phyloP scores from a whole-genome alignment of 2,797 vertebrate genomes.

The Synanceia verrucosa region DNA sequence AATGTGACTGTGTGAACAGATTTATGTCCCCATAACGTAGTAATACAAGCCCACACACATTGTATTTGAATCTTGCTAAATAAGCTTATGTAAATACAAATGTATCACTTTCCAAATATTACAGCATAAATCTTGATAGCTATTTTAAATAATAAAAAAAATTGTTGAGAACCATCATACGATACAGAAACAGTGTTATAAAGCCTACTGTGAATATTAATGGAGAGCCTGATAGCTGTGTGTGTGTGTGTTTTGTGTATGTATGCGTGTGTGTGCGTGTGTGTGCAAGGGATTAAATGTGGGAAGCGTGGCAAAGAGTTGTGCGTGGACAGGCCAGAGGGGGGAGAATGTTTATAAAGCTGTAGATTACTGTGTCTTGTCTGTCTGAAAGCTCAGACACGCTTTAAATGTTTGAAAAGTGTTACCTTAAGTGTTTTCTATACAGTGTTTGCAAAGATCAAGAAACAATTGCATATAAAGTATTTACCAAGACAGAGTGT shows the following conservation, averaged over 20 bases:
- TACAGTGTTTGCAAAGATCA: conserved; percentile 88
- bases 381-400: conserved; percentile 79
- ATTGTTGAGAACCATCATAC: conserved; percentile 65
- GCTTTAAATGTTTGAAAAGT: conserved; percentile 83
- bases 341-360: conserved; percentile 71
- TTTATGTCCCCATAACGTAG: no score
- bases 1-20: no score
- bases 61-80: conserved; percentile 81
- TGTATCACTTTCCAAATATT: conserved; percentile 83
- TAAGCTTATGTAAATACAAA: conserved; percentile 86
- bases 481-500: conserved; percentile 75
- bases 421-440: conserved; percentile 83
- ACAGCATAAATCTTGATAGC: conserved; percentile 80
- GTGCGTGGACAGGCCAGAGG: conserved; percentile 48
- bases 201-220: conserved; percentile 82
- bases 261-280: conserved; percentile 24
- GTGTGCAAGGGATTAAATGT: conserved; percentile 29
- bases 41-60: no score
- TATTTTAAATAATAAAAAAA: conserved; percentile 80
- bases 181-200: conserved; percentile 81
- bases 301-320: conserved; percentile 17
- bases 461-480: conserved; percentile 83
- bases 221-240: conserved; percentile 63
- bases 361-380: conserved; percentile 80
- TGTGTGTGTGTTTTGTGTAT: conserved; percentile 29